These are phyloP conservation scores for Hydropsyche tenuis DNA, from an alignment of 1,140 invertebrate species.

Conservation along the genomic window DNA sequence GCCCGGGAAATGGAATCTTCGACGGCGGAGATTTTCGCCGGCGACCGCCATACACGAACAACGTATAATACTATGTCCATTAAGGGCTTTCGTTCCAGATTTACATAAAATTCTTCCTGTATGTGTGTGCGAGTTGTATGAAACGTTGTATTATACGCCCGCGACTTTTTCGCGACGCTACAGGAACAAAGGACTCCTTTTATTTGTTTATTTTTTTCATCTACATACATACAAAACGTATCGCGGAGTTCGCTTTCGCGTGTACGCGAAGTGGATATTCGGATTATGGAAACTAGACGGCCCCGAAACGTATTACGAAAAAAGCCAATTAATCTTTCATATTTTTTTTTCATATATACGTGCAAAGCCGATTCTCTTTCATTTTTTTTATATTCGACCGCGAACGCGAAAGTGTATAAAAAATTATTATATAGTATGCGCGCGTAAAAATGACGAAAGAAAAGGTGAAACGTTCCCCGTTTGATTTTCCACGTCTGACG, in stretches of 20 bases:
- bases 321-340: constrained; percentile 35
- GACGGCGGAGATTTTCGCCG: neutral
- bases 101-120: constrained; percentile 38
- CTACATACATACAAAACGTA: neutral
- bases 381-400: too few species aligned
- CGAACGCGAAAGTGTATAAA: too few species aligned
- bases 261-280: constrained; percentile 33
- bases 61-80: constrained; percentile 34
- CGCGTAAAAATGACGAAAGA: neutral
- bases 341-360: neutral
- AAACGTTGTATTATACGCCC: constrained; percentile 2
- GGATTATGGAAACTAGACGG: constrained; percentile 38
- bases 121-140: too few species aligned
- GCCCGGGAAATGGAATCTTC: constrained; percentile 11
- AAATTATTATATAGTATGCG: too few species aligned
- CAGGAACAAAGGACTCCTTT: constrained; percentile 33
- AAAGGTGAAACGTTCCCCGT: neutral
- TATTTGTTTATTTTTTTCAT: constrained; percentile 29
- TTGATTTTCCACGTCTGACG: neutral
- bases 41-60: neutral
- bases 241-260: neutral
- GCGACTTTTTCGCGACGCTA: constrained; percentile 24
- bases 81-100: constrained; percentile 41
- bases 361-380: too few species aligned
- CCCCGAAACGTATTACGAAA: constrained; percentile 24